Base-by-base conservation (phyloP, 92 coral and sea anemone species). In the Palythoa grandis region DNA sequence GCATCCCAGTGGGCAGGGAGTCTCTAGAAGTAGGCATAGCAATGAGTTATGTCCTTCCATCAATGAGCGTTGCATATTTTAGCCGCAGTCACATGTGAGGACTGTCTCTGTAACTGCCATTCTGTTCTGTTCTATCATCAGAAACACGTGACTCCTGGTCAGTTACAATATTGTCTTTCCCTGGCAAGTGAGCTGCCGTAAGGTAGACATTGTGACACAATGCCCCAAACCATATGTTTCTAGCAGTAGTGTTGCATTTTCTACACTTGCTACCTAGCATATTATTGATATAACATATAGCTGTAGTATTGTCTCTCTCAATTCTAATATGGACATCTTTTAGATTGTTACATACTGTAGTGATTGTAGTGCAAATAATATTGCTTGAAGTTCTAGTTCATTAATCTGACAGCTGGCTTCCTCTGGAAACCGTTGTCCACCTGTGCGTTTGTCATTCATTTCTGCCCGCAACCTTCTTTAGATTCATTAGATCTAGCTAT, bases 141-240 rank as follows among this genome's bases (percentile, higher is more conserved):
- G n/a, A n/a, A 68, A 68, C 16, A 68, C 73, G 25, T 20, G 73
- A 68, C 25, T 22, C 73, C 39, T 35, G 25, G 73, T 68, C 73
- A 20, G 73, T 14, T 68, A 20, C 73, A 68, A 68, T 68, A 68
- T 68, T 68, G 29, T 68, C 6, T 5, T 22, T 20, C 29, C 73
- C 73, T 20, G 73, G 73, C 39, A 68, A 35, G 39, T 4, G 74
- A 70, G 19, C 74, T 70, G 20, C 74, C 8, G 24, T 54, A 54
- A 54, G 60, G 60, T 54, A 54, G 60, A 54, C 60, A 54, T 54
- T 54, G 60, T 54, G 60, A 54, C 9, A 3, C 60, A 54, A 54
- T 54, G 60, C 60, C 11, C 60, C 6, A 54, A 54, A 52, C 54
- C 60, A 6, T 54, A 54, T 3, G 60, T 54, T 54, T 10, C 60